Percentiles rank a stretch among this genome's conserved stretches.
Evolutionary conservation across 2,888 invertebrate genomes (phyloP).

Genomic region (Neoascia interrupta): DNA sequence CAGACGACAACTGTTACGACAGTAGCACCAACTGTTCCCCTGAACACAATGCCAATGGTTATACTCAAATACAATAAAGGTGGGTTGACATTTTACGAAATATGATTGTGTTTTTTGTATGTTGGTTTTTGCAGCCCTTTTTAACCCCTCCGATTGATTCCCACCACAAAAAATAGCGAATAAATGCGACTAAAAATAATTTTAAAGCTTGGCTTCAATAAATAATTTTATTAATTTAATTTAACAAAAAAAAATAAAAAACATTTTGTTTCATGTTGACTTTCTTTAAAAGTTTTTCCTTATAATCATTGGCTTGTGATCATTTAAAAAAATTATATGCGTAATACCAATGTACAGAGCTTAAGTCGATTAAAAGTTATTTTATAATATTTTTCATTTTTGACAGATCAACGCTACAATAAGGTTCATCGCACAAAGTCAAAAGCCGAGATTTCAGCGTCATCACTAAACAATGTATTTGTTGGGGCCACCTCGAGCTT

Average conservation of each 20-base stretch:
- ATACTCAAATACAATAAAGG: slow-evolving; percentile 78
- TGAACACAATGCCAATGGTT: slow-evolving; percentile 77
- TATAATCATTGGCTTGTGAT: slow-evolving; percentile 68
- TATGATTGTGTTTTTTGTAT: neutral
- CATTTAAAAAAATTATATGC: slow-evolving; percentile 19
- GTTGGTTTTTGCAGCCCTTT: no score
- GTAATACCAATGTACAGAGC: no score
- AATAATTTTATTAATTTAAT: no score
- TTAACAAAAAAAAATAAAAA: no score
- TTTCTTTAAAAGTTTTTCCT: slow-evolving; percentile 63
- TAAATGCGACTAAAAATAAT: no score
- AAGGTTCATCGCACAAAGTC: slow-evolving; percentile 76
- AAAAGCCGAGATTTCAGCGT: slow-evolving; percentile 74
- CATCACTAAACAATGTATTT: slow-evolving; percentile 76
- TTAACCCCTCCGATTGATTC: no score
- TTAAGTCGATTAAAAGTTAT: neutral
- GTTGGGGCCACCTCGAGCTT: slow-evolving; percentile 78
- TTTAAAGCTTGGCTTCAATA: no score
- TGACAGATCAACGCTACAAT: slow-evolving; percentile 75
- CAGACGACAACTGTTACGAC: slow-evolving; percentile 79
- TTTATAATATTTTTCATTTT: no score
- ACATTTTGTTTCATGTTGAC: slow-evolving; percentile 66
- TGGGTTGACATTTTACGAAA: slow-evolving; percentile 70
- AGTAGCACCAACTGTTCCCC: slow-evolving; percentile 78
- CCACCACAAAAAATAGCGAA: no score